Conservation (phyloP, 2,113 vertebrate genomes). For the Felis catus region DNA sequence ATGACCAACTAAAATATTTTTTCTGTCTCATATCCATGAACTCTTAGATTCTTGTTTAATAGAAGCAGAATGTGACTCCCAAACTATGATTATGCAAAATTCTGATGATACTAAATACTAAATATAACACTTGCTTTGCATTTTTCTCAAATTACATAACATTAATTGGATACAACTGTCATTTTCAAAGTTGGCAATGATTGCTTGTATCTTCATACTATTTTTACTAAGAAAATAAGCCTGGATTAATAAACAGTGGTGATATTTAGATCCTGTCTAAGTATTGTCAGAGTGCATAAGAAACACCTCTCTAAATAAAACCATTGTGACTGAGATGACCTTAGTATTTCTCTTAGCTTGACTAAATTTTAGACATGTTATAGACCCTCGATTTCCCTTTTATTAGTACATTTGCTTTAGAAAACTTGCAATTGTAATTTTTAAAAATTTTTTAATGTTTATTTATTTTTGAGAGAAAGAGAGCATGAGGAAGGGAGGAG, state of each 20-base stretch:
- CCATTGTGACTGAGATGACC: neutral
- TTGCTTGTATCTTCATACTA: neutral
- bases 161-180: neutral
- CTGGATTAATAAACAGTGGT: neutral
- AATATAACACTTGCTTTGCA: neutral
- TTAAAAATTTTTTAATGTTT: too few species aligned
- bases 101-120: constrained; percentile 7
- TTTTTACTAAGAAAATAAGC: constrained; percentile 15
- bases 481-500: too few species aligned
- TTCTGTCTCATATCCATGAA: neutral
- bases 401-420: neutral
- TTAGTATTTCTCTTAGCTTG: neutral
- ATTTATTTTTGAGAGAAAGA: too few species aligned
- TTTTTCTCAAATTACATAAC: constrained; percentile 31
- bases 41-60: neutral
- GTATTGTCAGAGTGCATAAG: neutral
- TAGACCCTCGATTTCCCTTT: neutral
- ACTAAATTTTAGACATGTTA: neutral
- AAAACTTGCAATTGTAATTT: neutral
- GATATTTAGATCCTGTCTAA: neutral
- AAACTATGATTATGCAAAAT: neutral
- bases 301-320: neutral
- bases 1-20: neutral
- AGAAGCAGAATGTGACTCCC: neutral
- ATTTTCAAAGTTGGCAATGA: neutral